Percentiles rank a stretch among this genome's conserved stretches.
Evolutionary conservation across 2,888 invertebrate genomes (phyloP).

Genomic region (Mythimna vitellina): DNA sequence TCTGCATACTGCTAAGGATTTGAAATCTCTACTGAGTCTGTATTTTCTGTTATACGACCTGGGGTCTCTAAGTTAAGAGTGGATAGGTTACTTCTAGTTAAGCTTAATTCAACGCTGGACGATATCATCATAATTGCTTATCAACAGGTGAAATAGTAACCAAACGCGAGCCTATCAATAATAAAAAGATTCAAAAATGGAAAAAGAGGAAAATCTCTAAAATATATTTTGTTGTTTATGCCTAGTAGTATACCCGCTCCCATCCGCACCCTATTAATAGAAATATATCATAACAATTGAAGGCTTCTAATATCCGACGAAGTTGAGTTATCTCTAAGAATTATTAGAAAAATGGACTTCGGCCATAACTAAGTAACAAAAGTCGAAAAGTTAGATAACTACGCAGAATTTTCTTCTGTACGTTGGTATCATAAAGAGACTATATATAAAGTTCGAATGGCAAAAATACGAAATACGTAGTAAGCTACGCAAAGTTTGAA

Average conservation of each 20-base stretch:
- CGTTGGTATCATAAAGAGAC: constrained; percentile 40
- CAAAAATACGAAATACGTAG: constrained; percentile 33
- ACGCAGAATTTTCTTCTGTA: constrained; percentile 35
- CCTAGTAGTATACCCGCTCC: not conserved
- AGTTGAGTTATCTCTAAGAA: constrained; percentile 46
- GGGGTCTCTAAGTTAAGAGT: no score
- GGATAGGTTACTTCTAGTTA: no score
- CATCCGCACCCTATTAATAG: constrained; percentile 10
- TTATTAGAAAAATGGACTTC: constrained; percentile 50
- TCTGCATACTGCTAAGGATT: no score
- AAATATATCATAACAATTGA: constrained; percentile 36
- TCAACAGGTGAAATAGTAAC: no score
- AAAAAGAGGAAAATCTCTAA: not conserved
- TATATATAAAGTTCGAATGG: constrained; percentile 41
- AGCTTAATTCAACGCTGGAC: no score
- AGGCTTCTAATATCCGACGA: constrained; percentile 34
- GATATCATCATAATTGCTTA: no score
- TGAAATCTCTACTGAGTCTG: no score
- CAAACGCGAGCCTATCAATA: no score
- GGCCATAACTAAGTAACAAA: constrained; percentile 30
- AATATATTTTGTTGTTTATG: not conserved
- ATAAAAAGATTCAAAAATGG: not conserved
- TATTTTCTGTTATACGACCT: no score
- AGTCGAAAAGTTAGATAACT: constrained; percentile 50
- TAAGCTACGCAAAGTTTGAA: constrained; percentile 33